Percentiles rank a stretch among this genome's conserved stretches.
phyloP scores from a whole-genome alignment of 23 tunicate species.

The Halocynthia aurantium region DNA sequence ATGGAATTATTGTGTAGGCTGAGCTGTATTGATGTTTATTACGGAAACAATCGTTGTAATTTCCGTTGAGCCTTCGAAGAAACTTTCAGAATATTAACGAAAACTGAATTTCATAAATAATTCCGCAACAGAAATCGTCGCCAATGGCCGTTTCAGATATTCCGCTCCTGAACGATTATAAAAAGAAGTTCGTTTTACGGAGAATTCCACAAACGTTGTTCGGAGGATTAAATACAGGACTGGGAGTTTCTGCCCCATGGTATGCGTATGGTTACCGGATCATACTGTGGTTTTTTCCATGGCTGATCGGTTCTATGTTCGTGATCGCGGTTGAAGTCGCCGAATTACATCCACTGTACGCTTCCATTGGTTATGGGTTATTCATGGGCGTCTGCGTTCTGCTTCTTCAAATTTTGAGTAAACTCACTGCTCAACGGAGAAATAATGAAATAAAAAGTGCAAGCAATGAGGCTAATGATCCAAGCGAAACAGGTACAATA shows the following conservation, averaged over 20 bases:
- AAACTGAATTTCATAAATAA: too few relatives aligned
- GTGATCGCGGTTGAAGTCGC: conserved; percentile 42
- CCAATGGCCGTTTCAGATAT: conserved; percentile 36
- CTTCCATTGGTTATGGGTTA: conserved; percentile 23
- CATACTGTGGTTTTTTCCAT: conserved; percentile 56
- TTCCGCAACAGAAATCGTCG: neutral
- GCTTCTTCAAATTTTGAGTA: conserved; percentile 17
- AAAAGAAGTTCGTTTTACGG: conserved; percentile 42
- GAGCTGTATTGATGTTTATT: too few relatives aligned
- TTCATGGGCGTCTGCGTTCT: conserved; percentile 32
- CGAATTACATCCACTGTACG: conserved; percentile 15
- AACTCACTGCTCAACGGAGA: conserved; percentile 1
- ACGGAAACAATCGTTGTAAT: too few relatives aligned
- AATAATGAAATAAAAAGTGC: neutral
- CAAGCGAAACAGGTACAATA: neutral
- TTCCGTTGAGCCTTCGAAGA: too few relatives aligned
- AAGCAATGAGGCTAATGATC: neutral
- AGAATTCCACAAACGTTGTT: conserved; percentile 70
- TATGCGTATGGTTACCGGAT: conserved; percentile 53
- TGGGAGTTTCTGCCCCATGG: conserved; percentile 51
- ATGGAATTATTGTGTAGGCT: too few relatives aligned
- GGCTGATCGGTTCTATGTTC: conserved; percentile 37
- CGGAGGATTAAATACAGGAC: conserved; percentile 52
- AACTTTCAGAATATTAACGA: too few relatives aligned
- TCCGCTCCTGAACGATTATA: conserved; percentile 58